phyloP scores from a whole-genome alignment of 1,140 invertebrate genomes.

The Maniola jurtina region DNA sequence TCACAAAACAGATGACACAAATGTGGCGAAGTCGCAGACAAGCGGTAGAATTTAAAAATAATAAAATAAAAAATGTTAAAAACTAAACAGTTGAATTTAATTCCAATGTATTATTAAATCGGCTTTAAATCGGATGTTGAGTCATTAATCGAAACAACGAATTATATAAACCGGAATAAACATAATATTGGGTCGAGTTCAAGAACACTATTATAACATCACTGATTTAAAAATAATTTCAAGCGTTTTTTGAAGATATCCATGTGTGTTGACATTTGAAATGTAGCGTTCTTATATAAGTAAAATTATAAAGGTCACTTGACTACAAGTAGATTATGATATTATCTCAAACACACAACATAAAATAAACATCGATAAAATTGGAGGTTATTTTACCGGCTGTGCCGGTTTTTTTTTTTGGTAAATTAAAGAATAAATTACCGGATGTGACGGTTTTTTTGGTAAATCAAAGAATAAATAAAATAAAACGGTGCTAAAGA shows the following conservation, averaged over 20 bases:
- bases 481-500: too few species aligned
- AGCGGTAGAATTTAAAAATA: too few species aligned
- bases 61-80: neutral
- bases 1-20: too few species aligned
- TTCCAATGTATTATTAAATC: neutral
- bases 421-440: neutral
- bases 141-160: neutral
- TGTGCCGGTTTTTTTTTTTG: neutral
- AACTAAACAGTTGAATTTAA: neutral
- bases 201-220: neutral
- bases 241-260: neutral
- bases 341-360: neutral
- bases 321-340: too few species aligned
- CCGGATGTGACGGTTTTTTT: neutral
- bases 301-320: too few species aligned
- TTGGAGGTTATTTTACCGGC: neutral
- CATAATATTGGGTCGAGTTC: neutral
- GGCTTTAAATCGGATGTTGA: neutral
- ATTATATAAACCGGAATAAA: neutral
- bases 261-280: neutral
- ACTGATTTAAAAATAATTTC: slow-evolving; percentile 1
- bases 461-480: too few species aligned
- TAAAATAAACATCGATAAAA: neutral
- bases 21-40: too few species aligned
- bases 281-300: neutral